Evolutionary conservation across 2,888 invertebrate genomes (phyloP), one percentile per base, ranked within the genome.

Genomic region (Troglohyphantes excavatus): DNA sequence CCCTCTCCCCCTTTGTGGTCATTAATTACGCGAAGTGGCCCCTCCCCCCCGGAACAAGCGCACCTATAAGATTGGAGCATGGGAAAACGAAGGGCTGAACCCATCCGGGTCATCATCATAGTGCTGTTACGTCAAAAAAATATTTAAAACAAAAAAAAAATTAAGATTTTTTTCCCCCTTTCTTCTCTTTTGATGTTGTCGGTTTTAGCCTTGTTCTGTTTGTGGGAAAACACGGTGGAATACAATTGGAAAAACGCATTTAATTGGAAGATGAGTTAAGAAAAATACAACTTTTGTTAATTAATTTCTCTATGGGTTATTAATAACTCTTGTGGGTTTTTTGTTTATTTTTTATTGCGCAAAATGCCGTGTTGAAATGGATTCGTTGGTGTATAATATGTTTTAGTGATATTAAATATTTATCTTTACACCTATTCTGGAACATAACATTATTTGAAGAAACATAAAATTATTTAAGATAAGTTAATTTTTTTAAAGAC

Each of bases 81-180:
- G 61, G 6, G 68, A 78, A 70, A 68, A 65, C 29, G 70, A 87
- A 78, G 87, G 87, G 87, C 79, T 79, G 79, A 73, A 29, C 87
- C 67, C 87, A 87, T 87, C 87, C 87, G 87, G 87, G 87, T 87
- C 43, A 79, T 72, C 63, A 79, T 39, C 19, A 72, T 68, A 76
- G 23, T n/a, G 29, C 53, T 33, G 29, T 39, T 33, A 75, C 78
- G 65, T 65, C 78, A 11, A 65, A 63, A 78, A 78, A 65, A 53
- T 53, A 53, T 53, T 53, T 53, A 13, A 53, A 53, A 53, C 17
- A 53, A 53, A 53, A n/a, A 39, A 53, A 53, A 53, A n/a, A 53
- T 33, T 33, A n/a, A 39, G 9, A 46, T 17, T 46, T 46, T 46
- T 11, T 53, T 17, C 1, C n/a, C 39, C 13, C 3, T 39, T 13